Evolutionary conservation across 2,888 invertebrate species (phyloP).

Genomic region (Hypercompe scribonia): DNA sequence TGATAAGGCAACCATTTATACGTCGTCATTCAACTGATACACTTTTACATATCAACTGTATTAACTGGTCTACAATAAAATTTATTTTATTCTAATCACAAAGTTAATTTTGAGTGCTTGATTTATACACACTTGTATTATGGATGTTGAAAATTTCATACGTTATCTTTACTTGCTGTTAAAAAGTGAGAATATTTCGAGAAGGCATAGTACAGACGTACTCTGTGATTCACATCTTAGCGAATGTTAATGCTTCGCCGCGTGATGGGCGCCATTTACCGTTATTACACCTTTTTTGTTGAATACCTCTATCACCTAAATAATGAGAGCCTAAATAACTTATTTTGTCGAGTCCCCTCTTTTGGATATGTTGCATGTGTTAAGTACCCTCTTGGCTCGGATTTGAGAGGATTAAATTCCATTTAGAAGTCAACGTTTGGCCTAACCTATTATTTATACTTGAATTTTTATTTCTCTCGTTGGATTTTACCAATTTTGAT

Average conservation of each 20-base stretch:
- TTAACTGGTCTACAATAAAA: too few species aligned
- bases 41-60: too few species aligned
- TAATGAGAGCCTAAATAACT: constrained; percentile 77
- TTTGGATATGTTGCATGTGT: constrained; percentile 56
- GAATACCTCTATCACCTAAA: constrained; percentile 72
- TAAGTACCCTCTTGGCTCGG: constrained; percentile 48
- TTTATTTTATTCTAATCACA: too few species aligned
- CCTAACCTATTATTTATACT: constrained; percentile 43
- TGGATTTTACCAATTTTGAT: constrained; percentile 26
- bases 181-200: constrained; percentile 31
- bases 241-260: constrained; percentile 72
- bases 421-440: constrained; percentile 47
- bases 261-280: constrained; percentile 74
- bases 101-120: too few species aligned
- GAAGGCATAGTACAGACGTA: constrained; percentile 48
- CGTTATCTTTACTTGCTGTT: not conserved
- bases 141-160: not conserved
- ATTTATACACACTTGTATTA: too few species aligned
- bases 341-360: constrained; percentile 69
- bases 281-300: constrained; percentile 72
- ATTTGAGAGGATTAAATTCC: constrained; percentile 51
- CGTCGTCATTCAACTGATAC: too few species aligned
- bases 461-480: constrained; percentile 30
- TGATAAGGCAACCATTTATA: too few species aligned
- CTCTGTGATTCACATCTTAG: constrained; percentile 62